A percentile compares a stretch with the other conserved stretches of the same genome.
Conservation (phyloP, 2,113 vertebrate genomes). For the Nycticebus coucang region DNA sequence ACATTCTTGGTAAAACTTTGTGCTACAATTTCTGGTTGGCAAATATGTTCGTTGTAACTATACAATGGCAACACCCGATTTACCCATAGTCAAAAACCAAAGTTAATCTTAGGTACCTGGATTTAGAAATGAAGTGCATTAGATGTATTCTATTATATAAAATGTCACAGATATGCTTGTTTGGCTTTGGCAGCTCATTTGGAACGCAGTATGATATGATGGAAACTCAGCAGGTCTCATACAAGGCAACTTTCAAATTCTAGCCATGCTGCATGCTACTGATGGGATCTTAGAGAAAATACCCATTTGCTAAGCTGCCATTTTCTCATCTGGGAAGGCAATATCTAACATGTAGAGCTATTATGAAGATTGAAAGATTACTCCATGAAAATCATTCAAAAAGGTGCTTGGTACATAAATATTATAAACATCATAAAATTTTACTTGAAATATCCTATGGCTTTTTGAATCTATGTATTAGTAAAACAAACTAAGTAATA, state of each 20-base stretch:
- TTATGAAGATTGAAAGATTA: not conserved
- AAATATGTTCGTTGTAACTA: not conserved
- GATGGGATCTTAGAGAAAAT: constrained; percentile 13
- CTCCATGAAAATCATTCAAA: constrained; percentile 15
- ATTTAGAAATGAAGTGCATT: not conserved
- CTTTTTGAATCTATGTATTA: not conserved
- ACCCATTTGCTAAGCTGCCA: not conserved
- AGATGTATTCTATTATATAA: not conserved
- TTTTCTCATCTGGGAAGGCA: not conserved
- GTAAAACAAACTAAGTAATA: not conserved
- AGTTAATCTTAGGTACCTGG: not conserved
- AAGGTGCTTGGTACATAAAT: not conserved
- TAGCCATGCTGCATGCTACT: not conserved
- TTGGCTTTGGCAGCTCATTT: not conserved
- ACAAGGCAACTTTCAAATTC: not conserved
- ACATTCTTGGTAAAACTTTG: not conserved
- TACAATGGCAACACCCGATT: not conserved
- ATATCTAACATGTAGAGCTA: not conserved
- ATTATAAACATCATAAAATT: not conserved
- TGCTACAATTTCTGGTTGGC: not conserved
- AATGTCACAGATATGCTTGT: not conserved
- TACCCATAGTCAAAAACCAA: not conserved
- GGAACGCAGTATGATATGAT: not conserved
- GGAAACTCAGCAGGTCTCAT: not conserved
- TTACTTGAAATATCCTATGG: not conserved